Evolutionary conservation across 1,140 invertebrate genomes (phyloP).

Genomic region (Octopus bimaculoides): DNA sequence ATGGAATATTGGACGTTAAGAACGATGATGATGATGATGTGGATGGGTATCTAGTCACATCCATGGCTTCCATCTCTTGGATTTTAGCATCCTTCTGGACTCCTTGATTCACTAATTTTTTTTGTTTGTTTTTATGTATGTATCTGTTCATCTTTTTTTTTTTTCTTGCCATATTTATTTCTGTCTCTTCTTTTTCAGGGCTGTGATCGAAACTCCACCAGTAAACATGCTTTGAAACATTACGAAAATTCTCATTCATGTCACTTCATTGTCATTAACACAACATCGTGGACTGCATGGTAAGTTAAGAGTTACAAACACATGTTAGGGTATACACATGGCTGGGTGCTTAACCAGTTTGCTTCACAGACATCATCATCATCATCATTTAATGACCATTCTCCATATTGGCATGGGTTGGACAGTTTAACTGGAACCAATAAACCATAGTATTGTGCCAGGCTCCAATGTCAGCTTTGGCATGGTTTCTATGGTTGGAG

Average conservation of each 20-base stretch:
- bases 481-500: too few species aligned
- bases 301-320: conserved; percentile 45
- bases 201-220: conserved; percentile 69
- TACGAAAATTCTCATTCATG: conserved; percentile 71
- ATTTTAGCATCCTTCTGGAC: background rate
- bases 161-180: background rate
- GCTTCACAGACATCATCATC: too few species aligned
- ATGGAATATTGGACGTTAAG: background rate
- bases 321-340: too few species aligned
- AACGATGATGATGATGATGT: background rate
- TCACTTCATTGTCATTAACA: conserved; percentile 74
- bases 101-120: background rate
- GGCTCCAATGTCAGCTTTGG: too few species aligned
- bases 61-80: background rate
- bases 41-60: background rate
- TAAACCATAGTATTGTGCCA: too few species aligned
- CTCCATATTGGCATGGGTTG: too few species aligned
- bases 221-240: conserved; percentile 74
- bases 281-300: conserved; percentile 71
- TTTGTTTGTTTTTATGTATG: background rate
- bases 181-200: conserved; percentile 56
- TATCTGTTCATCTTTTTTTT: too few species aligned
- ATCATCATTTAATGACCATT: too few species aligned
- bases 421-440: too few species aligned
- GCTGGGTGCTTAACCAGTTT: too few species aligned